Percentiles rank a stretch among this genome's conserved stretches.
These are phyloP conservation scores for rat (Rattus norvegicus) DNA, from an alignment of 2,113 vertebrate genomes.

Conservation along the genomic window GRCr8 NC_086027.1:56268501-56269000, in stretches of 20 bases:
- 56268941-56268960: background rate
- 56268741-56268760: background rate
- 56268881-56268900: background rate
- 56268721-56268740: background rate
- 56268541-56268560: background rate
- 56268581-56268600: background rate
- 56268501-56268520: background rate
- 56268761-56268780: background rate
- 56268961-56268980: conserved; percentile 12
- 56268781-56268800: background rate
- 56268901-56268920: background rate
- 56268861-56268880: background rate
- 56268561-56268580: conserved; percentile 5
- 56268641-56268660: background rate
- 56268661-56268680: conserved; percentile 8
- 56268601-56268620: background rate
- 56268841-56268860: background rate
- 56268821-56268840: background rate
- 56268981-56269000: background rate
- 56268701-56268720: background rate
- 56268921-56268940: background rate
- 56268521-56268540: background rate
- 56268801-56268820: background rate
- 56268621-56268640: background rate
- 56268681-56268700: conserved; percentile 8